phyloP scores from a whole-genome alignment of 2,888 invertebrate genomes.

The Caenorhabditis panamensis region DNA sequence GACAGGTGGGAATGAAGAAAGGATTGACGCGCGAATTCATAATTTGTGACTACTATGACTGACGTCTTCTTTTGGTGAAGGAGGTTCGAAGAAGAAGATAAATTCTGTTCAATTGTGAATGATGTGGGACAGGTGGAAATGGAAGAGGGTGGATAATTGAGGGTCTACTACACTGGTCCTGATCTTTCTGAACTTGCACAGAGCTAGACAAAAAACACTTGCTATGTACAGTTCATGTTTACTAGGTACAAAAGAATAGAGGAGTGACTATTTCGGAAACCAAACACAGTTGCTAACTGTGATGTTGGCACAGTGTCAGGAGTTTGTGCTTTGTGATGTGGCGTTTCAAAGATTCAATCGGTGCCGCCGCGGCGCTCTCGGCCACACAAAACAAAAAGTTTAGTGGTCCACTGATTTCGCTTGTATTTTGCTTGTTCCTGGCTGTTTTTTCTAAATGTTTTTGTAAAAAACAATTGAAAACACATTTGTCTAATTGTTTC shows the following conservation, averaged over 20 bases:
- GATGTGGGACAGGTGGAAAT: not conserved
- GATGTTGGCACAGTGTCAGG: not conserved
- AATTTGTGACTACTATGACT: constrained; percentile 15
- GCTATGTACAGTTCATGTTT: not conserved
- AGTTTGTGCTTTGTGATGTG: constrained; percentile 27
- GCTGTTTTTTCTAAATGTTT: no score
- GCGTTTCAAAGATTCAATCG: not conserved
- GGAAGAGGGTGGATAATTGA: not conserved
- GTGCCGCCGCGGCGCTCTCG: no score
- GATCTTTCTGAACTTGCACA: not conserved
- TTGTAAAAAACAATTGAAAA: no score
- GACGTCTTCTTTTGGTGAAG: not conserved
- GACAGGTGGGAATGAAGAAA: constrained; percentile 7
- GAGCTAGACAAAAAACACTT: not conserved
- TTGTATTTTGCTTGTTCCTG: no score
- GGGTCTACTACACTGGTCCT: no score
- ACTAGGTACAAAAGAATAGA: not conserved
- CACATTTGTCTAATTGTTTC: no score
- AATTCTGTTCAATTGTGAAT: not conserved
- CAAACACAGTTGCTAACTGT: constrained; percentile 37
- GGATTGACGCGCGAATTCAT: constrained; percentile 28
- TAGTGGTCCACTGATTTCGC: no score
- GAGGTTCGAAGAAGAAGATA: not conserved
- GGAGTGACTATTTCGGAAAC: constrained; percentile 26
- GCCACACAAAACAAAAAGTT: no score